Conservation (phyloP, 2,113 vertebrate genomes). For the Spermophilus dauricus region DNA sequence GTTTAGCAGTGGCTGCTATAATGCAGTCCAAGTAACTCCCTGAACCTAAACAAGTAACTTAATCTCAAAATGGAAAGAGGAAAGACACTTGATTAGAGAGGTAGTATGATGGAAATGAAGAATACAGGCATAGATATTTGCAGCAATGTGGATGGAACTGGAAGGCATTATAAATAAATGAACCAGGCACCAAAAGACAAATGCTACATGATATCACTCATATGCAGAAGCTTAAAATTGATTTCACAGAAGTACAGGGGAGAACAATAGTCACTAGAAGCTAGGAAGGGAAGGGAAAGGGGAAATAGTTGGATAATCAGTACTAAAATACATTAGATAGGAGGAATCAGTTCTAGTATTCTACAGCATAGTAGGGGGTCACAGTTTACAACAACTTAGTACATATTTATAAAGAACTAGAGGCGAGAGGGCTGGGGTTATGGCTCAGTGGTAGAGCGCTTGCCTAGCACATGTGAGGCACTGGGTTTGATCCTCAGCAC, state of each 20-base stretch:
- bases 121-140: neutral
- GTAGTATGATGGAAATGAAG: neutral
- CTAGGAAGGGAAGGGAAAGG: neutral
- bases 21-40: neutral
- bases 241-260: neutral
- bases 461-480: too few species aligned
- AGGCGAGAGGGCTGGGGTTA: too few species aligned
- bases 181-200: neutral
- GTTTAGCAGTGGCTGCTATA: neutral
- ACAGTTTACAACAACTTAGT: neutral
- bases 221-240: neutral
- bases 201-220: neutral
- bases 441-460: too few species aligned
- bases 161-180: neutral
- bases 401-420: neutral
- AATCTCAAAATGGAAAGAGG: conserved; percentile 15
- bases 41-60: neutral
- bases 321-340: neutral
- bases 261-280: neutral
- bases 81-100: neutral
- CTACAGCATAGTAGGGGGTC: too few species aligned
- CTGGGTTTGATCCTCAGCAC: too few species aligned
- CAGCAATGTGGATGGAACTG: neutral
- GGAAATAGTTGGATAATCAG: neutral
- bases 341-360: neutral